Percentiles rank a stretch among this genome's conserved stretches.
These are phyloP conservation scores for Encarsia formosa DNA, from an alignment of 2,888 invertebrate species.

Conservation along the genomic window DNA sequence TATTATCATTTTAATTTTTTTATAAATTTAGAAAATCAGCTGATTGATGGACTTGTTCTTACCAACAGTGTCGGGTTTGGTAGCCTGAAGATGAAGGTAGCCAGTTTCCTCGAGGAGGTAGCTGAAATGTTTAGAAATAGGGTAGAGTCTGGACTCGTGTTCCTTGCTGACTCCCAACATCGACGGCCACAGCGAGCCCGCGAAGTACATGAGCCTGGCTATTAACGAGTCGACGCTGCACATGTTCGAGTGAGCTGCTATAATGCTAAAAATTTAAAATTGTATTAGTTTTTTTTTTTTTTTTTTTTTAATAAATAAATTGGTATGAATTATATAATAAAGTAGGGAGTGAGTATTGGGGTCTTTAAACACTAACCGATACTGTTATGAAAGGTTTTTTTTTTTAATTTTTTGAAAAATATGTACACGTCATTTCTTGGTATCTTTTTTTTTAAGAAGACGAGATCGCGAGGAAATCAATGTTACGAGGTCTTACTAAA, in stretches of 20 bases:
- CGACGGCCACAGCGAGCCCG: conserved; percentile 58
- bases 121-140: conserved; percentile 46
- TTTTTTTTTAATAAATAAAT: background rate
- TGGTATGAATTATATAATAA: background rate
- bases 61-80: conserved; percentile 87
- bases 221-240: conserved; percentile 47
- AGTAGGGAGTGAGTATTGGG: too few species aligned
- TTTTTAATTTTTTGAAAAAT: too few species aligned
- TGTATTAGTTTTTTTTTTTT: background rate
- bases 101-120: conserved; percentile 49
- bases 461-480: too few species aligned
- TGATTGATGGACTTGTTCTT: too few species aligned
- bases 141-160: conserved; percentile 55
- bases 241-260: conserved; percentile 66
- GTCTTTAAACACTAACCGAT: too few species aligned
- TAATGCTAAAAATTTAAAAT: conserved; percentile 44
- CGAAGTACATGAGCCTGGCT: conserved; percentile 43
- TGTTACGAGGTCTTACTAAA: too few species aligned
- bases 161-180: conserved; percentile 57
- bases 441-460: too few species aligned
- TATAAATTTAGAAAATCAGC: too few species aligned
- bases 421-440: too few species aligned
- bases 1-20: too few species aligned
- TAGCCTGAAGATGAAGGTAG: conserved; percentile 76
- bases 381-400: too few species aligned